These are phyloP conservation scores for Julus scanicus DNA, from an alignment of 2,888 invertebrate species.

Conservation along the genomic window DNA sequence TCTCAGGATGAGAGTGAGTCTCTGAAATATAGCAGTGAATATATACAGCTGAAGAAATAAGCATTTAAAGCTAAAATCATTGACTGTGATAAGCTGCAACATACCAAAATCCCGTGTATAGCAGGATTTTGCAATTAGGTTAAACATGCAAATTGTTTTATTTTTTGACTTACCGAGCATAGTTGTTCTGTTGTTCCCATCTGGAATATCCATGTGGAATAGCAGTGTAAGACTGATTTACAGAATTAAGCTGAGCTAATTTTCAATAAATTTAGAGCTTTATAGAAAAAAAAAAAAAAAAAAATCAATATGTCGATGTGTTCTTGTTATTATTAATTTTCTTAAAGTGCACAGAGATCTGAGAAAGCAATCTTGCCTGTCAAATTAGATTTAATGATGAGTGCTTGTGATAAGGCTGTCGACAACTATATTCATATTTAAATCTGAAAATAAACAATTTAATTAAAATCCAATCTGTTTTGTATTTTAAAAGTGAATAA, in stretches of 20 bases:
- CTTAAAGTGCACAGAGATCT: neutral
- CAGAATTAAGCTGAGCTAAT: neutral
- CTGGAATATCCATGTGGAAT: neutral
- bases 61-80: neutral
- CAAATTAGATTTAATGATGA: neutral
- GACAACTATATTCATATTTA: neutral
- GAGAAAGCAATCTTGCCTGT: neutral
- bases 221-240: neutral
- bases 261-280: neutral
- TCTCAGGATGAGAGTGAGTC: neutral
- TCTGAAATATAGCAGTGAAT: too few relatives aligned
- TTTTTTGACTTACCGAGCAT: neutral
- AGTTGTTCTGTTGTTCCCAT: neutral
- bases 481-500: conserved; percentile 47
- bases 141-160: neutral
- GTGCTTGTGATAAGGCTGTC: neutral
- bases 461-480: neutral
- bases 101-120: neutral
- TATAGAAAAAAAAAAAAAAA: neutral
- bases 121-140: neutral
- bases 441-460: neutral
- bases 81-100: conserved; percentile 31
- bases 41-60: neutral
- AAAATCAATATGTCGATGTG: neutral
- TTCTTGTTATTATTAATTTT: neutral